Evolutionary conservation across 2,113 vertebrate genomes (phyloP), one percentile per base, ranked within the genome.

Genomic region (Zosterops hypoxanthus): DNA sequence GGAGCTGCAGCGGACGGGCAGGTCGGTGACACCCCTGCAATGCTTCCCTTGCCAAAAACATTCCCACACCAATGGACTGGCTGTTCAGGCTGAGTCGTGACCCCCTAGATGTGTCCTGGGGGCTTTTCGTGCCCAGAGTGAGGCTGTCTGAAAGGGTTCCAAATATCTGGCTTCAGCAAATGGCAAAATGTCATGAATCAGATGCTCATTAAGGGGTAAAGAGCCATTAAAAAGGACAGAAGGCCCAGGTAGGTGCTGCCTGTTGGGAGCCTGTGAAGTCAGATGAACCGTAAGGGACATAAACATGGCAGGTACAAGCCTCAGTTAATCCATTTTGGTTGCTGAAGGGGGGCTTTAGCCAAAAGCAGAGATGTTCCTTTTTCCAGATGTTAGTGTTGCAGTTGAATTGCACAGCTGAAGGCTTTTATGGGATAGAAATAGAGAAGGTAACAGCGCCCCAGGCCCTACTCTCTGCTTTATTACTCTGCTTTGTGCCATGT

Each of bases 1-100:
- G 3, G 99, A 99, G 80, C 97, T 99, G 55, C 96, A 99, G 86
- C 98, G 98, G 72, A 99, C 99, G 1, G 99, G 99, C 95, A 98
- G 98, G 99, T 99, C 92, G 53, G 97, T 95, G 50, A 44, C 11
- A 3, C n/a, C 29, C 33, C 8, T 4, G 16, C 70, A 6, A 0
- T 0, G 7, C 23, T 47, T 11, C 23, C 44, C 33, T 55, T 22
- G 14, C 39, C 28, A 34, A 16, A 28, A 25, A 12, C 6, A 0
- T 31, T 49, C 41, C 52, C 31, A 6, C 31, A 41, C 19, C 5
- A 0, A 2, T 9, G 4, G 13, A 1, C 41, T 33, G n/a, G 17
- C 55, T 14, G 6, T 9, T 1, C 49, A 33, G 65, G 33, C 55
- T 61, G 31, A 52, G 39, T 21, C n/a, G 36, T 10, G 26, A 76